These are phyloP conservation scores for Lissocephala sabroskyi DNA, from an alignment of 2,888 invertebrate genomes.

Conservation along the genomic window DNA sequence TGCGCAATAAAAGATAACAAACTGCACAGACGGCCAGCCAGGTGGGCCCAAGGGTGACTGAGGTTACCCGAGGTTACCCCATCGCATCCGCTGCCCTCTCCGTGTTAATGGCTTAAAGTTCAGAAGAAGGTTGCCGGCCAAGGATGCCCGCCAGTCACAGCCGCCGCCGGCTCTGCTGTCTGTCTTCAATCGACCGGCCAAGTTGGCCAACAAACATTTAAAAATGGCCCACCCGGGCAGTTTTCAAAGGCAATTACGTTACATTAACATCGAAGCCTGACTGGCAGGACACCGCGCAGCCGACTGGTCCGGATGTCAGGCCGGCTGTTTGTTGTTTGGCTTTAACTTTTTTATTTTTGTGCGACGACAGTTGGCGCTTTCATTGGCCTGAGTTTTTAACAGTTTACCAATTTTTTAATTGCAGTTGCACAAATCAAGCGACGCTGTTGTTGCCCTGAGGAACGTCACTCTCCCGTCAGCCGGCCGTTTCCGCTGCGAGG, in stretches of 20 bases:
- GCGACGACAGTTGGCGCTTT: too few relatives aligned
- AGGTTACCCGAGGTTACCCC: too few relatives aligned
- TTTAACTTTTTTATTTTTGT: constrained; percentile 9
- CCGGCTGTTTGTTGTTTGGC: background rate
- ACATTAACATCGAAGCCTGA: constrained; percentile 52
- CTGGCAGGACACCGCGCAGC: background rate
- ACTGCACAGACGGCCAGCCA: too few relatives aligned
- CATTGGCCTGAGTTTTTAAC: constrained; percentile 4
- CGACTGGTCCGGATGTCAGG: background rate
- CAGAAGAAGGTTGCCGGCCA: too few relatives aligned
- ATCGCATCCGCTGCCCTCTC: too few relatives aligned
- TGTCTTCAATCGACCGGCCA: background rate
- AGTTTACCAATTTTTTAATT: constrained; percentile 38
- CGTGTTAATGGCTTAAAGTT: constrained; percentile 56
- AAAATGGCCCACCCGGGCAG: constrained; percentile 18
- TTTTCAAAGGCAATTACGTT: constrained; percentile 55
- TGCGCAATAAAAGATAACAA: constrained; percentile 66
- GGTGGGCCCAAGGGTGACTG: too few relatives aligned
- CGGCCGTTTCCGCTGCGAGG: constrained; percentile 80
- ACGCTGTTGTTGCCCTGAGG: constrained; percentile 78
- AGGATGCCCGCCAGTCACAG: too few relatives aligned
- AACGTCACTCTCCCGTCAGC: constrained; percentile 78
- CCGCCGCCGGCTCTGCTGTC: constrained; percentile 1
- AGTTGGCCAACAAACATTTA: constrained; percentile 27
- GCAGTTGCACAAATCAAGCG: constrained; percentile 80